Evolutionary conservation across 2,888 invertebrate species (phyloP).

Genomic region (Arenicola marina): DNA sequence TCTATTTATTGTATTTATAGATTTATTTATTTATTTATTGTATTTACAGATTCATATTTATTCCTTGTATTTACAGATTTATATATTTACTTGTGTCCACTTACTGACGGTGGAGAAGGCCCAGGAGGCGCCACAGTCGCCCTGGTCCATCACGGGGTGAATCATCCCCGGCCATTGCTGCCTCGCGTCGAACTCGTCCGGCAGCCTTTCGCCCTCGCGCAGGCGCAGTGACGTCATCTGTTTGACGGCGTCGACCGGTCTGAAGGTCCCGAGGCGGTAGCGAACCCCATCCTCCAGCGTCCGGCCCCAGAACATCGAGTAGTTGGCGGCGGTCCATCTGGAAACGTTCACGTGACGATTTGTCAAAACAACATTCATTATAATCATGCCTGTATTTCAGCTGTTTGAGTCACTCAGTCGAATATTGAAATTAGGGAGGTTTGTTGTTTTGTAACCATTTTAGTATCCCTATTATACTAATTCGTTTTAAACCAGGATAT

Average conservation of each 20-base stretch:
- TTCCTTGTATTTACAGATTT: too few relatives aligned
- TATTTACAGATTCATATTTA: too few relatives aligned
- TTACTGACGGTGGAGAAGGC: slow-evolving; percentile 78
- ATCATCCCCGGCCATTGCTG: slow-evolving; percentile 76
- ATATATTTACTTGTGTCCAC: too few relatives aligned
- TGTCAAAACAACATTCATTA: too few relatives aligned
- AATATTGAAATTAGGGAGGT: too few relatives aligned
- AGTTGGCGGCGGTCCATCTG: slow-evolving; percentile 82
- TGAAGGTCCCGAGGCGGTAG: slow-evolving; percentile 74
- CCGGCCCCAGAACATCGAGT: slow-evolving; percentile 81
- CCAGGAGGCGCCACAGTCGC: slow-evolving; percentile 89
- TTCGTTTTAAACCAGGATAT: too few relatives aligned
- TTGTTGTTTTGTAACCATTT: neutral
- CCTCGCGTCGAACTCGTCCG: slow-evolving; percentile 77
- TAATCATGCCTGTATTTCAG: neutral
- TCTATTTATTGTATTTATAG: too few relatives aligned
- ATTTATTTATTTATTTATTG: too few relatives aligned
- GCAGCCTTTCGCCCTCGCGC: slow-evolving; percentile 57
- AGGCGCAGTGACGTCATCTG: slow-evolving; percentile 49
- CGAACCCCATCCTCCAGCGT: slow-evolving; percentile 80
- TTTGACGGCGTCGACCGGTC: slow-evolving; percentile 63
- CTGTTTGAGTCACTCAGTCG: neutral
- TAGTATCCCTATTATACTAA: too few relatives aligned
- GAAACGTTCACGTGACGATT: too few relatives aligned
- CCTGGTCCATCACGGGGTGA: slow-evolving; percentile 69